Conservation (phyloP, 2,113 vertebrate species). For the Struthio camelus region DNA sequence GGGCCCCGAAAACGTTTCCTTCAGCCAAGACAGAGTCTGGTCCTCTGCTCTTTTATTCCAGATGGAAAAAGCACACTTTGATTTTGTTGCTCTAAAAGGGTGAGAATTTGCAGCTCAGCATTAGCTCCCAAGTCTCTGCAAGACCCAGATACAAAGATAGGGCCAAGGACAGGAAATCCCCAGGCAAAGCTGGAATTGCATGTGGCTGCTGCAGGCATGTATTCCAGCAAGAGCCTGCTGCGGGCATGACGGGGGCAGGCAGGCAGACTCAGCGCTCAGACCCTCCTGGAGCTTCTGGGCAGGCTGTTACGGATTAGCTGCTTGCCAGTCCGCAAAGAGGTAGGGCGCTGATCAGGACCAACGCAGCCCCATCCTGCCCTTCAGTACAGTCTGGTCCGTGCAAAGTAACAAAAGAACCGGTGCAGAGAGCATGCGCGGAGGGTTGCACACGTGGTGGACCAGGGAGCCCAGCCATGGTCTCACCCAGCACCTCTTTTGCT, state of each 20-base stretch:
- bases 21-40: background rate
- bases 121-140: background rate
- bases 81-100: background rate
- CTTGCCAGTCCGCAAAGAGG: background rate
- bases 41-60: background rate
- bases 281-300: background rate
- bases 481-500: background rate
- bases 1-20: rapidly evolving
- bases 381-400: background rate
- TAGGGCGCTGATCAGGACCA: background rate
- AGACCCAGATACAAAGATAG: too few relatives aligned
- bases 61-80: background rate
- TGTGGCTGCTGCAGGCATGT: too few relatives aligned
- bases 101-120: background rate
- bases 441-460: too few relatives aligned
- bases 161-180: background rate
- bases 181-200: background rate
- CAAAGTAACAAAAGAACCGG: background rate
- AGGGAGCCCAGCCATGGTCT: too few relatives aligned
- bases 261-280: background rate
- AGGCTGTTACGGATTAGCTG: background rate
- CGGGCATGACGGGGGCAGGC: too few relatives aligned
- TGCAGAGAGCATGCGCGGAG: background rate
- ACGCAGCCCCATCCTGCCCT: too few relatives aligned
- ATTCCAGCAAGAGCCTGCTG: too few relatives aligned